A percentile compares a stretch with the other conserved stretches of the same genome.
These are phyloP conservation scores for Mesoclemmys tuberculata DNA, from an alignment of 2,113 vertebrate genomes.

Conservation along the genomic window DNA sequence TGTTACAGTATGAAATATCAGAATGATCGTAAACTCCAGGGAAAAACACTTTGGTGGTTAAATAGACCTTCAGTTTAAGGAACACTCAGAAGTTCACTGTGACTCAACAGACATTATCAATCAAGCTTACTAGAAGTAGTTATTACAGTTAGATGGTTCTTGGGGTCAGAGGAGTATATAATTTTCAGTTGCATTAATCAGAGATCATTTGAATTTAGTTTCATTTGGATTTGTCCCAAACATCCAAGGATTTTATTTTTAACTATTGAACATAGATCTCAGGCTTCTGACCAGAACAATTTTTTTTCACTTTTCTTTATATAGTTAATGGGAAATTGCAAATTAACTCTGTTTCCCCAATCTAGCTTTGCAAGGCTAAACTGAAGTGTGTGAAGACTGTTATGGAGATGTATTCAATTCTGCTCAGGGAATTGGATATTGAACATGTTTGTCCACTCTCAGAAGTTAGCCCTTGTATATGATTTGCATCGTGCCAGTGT, in stretches of 20 bases:
- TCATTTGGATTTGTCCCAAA: constrained; percentile 7
- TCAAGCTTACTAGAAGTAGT: constrained; percentile 61
- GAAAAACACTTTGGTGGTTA: constrained; percentile 77
- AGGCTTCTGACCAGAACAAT: not conserved
- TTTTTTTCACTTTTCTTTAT: not conserved
- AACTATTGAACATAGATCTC: not conserved
- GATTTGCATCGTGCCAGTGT: not conserved
- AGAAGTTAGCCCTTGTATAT: not conserved
- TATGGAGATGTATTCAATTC: not conserved
- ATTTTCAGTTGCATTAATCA: constrained; percentile 65
- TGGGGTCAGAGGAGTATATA: constrained; percentile 62
- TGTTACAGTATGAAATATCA: constrained; percentile 49
- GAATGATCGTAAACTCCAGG: constrained; percentile 79
- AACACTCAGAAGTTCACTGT: constrained; percentile 70
- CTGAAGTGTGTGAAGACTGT: not conserved
- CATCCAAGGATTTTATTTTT: not conserved
- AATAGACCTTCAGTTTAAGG: constrained; percentile 72
- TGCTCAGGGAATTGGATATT: not conserved
- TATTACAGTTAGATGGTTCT: constrained; percentile 43
- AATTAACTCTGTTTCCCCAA: not conserved
- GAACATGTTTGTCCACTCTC: not conserved
- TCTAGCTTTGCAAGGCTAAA: not conserved
- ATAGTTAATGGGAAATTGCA: not conserved
- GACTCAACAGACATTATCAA: constrained; percentile 60
- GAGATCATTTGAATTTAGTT: not conserved